Evolutionary conservation across 2,888 invertebrate genomes (phyloP), one percentile per base, ranked within the genome.

Genomic region (Plebejus anna): DNA sequence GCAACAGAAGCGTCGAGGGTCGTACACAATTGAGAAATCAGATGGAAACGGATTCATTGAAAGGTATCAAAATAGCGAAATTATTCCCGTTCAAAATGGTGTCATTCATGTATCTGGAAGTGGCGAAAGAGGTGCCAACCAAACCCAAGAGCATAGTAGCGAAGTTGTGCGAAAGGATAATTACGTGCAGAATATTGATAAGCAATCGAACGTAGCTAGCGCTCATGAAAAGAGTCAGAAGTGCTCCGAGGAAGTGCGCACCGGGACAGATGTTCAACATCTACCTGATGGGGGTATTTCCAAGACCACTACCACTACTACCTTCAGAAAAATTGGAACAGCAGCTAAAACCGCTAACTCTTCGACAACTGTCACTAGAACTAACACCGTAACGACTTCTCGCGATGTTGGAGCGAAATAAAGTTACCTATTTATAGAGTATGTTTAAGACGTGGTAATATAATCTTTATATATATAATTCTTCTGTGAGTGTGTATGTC

Each of bases 351-450:
- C 88, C 22, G 93, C 90, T 4, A 91, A 90, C 78, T 84, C 88
- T 72, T 84, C 89, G 5, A 88, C 88, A 0, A 84, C 86, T 0
- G 89, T 90, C 42, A 89, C 88, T 55, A 88, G 90, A 32, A 91
- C 90, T 36, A 87, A 92, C 13, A 90, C 91, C 32, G 88, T 89
- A 16, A 87, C 90, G 76, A 91, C 91, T 5, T 90, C 92, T 75
- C 89, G 93, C 32, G 93, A 93, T 78, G 82, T 94, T 77, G 92
- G 91, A n/a, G 86, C 89, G 51, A 92, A 94, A 79, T 93, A 88
- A 88, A 79, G 80, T 61, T 38, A 22, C 22, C 22, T 22, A 75
- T 70, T 16, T 51, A 36, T n/a, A 7, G 51, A 70, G 9, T 75
- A 75, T n/a, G 16, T 16, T 55, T 32, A 36, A 66, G 1, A 47